phyloP scores from a whole-genome alignment of 2,113 vertebrate species.

The Sander vitreus region DNA sequence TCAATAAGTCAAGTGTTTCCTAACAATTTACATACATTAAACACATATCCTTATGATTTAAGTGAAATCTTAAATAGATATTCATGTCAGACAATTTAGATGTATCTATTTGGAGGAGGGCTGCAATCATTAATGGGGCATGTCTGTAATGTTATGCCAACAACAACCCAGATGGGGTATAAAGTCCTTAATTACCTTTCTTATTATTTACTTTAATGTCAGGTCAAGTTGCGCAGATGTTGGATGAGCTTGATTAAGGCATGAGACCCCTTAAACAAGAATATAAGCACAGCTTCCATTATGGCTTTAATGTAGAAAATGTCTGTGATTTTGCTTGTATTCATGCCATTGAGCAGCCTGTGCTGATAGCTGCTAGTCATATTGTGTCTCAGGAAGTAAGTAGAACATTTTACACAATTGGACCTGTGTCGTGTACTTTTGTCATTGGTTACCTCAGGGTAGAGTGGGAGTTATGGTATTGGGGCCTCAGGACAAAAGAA shows the following conservation, averaged over 20 bases:
- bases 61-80: neutral
- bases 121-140: neutral
- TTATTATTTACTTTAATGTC: neutral
- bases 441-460: neutral
- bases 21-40: neutral
- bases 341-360: neutral
- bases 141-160: neutral
- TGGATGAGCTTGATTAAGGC: neutral
- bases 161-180: neutral
- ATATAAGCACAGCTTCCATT: neutral
- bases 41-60: neutral
- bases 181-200: constrained; percentile 1
- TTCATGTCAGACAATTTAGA: neutral
- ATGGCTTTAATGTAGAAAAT: neutral
- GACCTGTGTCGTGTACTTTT: neutral
- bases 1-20: neutral
- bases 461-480: neutral
- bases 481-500: neutral
- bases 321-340: neutral
- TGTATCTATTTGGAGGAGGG: neutral
- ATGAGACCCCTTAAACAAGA: neutral
- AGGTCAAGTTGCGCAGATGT: neutral
- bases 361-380: neutral
- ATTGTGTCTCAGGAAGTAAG: neutral
- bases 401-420: neutral